Evolutionary conservation across 2,113 vertebrate species (phyloP).

Genomic region (Diadophis punctatus): DNA sequence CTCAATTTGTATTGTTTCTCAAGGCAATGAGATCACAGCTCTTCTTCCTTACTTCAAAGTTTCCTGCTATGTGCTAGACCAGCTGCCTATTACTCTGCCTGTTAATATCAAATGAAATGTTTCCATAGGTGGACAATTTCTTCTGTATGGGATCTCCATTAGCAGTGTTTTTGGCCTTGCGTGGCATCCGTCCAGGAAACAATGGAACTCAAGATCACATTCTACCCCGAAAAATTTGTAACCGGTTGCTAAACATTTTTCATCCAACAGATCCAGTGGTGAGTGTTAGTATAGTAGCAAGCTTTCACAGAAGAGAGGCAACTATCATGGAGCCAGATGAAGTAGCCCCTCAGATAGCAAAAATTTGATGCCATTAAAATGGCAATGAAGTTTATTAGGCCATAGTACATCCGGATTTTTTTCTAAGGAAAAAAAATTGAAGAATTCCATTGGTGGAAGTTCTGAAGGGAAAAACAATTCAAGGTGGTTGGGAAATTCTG

Average conservation of each 20-base stretch:
- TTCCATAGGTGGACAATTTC: slow-evolving; percentile 92
- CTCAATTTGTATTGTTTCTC: rapidly evolving
- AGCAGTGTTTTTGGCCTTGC: slow-evolving; percentile 91
- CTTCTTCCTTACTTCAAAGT: neutral
- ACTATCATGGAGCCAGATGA: neutral
- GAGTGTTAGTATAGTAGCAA: slow-evolving; percentile 59
- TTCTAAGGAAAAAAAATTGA: neutral
- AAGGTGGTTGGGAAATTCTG: neutral
- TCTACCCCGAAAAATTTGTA: slow-evolving; percentile 89
- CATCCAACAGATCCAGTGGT: slow-evolving; percentile 99
- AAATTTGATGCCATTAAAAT: neutral
- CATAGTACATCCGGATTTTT: neutral
- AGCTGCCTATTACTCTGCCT: slow-evolving; percentile 1
- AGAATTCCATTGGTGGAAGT: neutral
- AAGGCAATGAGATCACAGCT: neutral
- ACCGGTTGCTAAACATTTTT: slow-evolving; percentile 91
- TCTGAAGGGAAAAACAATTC: neutral
- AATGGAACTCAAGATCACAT: slow-evolving; percentile 92
- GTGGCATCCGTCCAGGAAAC: slow-evolving; percentile 90
- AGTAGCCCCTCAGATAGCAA: neutral
- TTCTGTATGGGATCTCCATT: slow-evolving; percentile 98
- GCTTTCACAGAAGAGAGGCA: neutral
- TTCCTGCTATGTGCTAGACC: rapidly evolving
- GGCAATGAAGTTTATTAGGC: neutral
- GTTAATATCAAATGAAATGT: slow-evolving; percentile 21